A percentile compares a stretch with the other conserved stretches of the same genome.
phyloP scores from a whole-genome alignment of 2,113 vertebrate genomes.

The Kryptolebias marmoratus region DNA sequence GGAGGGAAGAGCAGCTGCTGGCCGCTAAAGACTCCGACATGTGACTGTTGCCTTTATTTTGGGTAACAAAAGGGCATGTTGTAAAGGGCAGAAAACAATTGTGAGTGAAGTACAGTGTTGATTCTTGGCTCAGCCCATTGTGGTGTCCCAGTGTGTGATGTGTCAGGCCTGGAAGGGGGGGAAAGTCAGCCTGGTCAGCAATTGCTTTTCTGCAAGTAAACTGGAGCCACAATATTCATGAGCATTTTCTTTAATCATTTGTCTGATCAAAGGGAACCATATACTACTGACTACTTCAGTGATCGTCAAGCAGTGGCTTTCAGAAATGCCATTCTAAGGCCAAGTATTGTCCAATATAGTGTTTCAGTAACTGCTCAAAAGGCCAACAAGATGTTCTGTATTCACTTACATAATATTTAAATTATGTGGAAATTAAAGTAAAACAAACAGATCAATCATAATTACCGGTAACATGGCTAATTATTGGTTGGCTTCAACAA shows the following conservation, averaged over 20 bases:
- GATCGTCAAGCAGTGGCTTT: no score
- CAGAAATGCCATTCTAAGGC: no score
- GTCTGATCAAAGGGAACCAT: neutral
- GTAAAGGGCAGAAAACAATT: constrained; percentile 78
- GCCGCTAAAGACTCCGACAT: constrained; percentile 75
- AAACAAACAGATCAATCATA: no score
- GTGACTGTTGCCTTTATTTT: constrained; percentile 82
- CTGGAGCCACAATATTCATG: constrained; percentile 1
- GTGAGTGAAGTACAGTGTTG: constrained; percentile 75
- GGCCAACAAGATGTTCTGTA: no score
- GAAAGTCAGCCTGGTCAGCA: constrained; percentile 44
- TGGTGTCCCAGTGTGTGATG: constrained; percentile 69
- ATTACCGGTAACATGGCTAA: no score
- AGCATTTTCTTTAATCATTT: neutral
- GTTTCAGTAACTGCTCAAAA: no score
- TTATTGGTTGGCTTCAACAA: no score
- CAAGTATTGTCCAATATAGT: no score
- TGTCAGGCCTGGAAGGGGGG: constrained; percentile 63
- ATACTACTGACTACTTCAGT: neutral
- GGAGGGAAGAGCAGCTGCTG: constrained; percentile 77
- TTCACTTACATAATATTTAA: no score
- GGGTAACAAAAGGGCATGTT: constrained; percentile 77
- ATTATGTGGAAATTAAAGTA: no score
- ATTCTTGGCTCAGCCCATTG: constrained; percentile 76
- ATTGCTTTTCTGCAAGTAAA: constrained; percentile 32